Evolutionary conservation across 2,888 invertebrate species (phyloP).

Genomic region (Lochmaea crataegi): DNA sequence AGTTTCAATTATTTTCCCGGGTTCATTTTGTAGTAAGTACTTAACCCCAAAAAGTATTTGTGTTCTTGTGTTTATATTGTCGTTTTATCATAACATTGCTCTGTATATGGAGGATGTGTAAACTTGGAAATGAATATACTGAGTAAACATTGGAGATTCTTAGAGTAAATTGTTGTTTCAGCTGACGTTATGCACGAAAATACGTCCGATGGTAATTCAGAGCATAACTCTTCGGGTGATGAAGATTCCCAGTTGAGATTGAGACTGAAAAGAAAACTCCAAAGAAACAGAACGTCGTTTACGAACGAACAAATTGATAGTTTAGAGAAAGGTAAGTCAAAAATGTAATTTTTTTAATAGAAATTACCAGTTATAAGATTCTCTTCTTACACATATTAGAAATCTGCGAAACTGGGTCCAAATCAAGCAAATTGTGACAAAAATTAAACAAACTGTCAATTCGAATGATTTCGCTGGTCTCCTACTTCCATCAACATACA

Average conservation of each 20-base stretch:
- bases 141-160: conserved; percentile 12
- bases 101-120: background rate
- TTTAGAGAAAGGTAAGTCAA: conserved; percentile 90
- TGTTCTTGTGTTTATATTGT: background rate
- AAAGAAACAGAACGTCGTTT: conserved; percentile 97
- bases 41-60: background rate
- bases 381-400: no score
- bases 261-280: conserved; percentile 94
- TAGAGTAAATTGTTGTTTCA: conserved; percentile 50
- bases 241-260: conserved; percentile 93
- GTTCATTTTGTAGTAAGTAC: no score
- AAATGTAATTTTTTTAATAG: background rate
- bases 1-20: no score
- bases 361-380: no score
- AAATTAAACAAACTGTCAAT: no score
- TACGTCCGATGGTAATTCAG: conserved; percentile 90
- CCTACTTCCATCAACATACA: no score
- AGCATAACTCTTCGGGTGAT: conserved; percentile 90
- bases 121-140: conserved; percentile 18
- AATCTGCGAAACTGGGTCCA: no score
- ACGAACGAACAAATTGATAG: conserved; percentile 99
- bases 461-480: no score
- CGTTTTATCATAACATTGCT: background rate
- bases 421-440: no score
- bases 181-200: conserved; percentile 75